These are phyloP conservation scores for Centropus bengalensis DNA, from an alignment of 2,113 vertebrate species.

Conservation along the genomic window DNA sequence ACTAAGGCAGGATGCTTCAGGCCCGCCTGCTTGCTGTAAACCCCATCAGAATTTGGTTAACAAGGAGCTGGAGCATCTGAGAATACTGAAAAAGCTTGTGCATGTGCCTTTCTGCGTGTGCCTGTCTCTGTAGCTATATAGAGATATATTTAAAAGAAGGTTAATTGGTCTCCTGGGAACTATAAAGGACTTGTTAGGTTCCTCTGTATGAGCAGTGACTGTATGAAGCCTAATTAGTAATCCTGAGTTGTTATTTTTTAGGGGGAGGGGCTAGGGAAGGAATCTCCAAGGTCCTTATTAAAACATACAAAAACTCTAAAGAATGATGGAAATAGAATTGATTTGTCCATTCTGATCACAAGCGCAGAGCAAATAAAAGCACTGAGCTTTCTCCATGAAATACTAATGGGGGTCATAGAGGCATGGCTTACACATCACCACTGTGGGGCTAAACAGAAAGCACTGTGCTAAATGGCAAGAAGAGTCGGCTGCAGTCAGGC, in stretches of 20 bases:
- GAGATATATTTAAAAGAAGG: constrained; percentile 59
- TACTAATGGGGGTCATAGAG: not conserved
- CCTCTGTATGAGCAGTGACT: constrained; percentile 30
- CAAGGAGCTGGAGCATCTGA: constrained; percentile 2
- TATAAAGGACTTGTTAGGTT: constrained; percentile 59
- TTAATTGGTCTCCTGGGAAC: constrained; percentile 66
- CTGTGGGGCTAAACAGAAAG: not conserved
- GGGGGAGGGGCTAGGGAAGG: not conserved
- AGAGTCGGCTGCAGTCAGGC: not conserved
- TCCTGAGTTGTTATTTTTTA: constrained; percentile 47
- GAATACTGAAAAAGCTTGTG: not conserved
- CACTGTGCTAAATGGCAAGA: not conserved
- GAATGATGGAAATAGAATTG: constrained; percentile 36
- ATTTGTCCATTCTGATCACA: constrained; percentile 25
- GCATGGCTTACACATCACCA: not conserved
- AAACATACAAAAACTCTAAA: constrained; percentile 60
- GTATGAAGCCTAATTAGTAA: constrained; percentile 61
- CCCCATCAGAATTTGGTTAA: constrained; percentile 21
- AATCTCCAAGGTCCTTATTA: constrained; percentile 79
- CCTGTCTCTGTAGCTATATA: not conserved
- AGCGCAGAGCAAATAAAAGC: constrained; percentile 33
- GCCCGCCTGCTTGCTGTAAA: not conserved
- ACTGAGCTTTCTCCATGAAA: not conserved
- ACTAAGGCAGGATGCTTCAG: not conserved
- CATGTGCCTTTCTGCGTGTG: not conserved